A percentile compares a stretch with the other conserved stretches of the same genome.
Evolutionary conservation across 2,797 vertebrate species (phyloP).

Genomic region (Cossypha caffra): DNA sequence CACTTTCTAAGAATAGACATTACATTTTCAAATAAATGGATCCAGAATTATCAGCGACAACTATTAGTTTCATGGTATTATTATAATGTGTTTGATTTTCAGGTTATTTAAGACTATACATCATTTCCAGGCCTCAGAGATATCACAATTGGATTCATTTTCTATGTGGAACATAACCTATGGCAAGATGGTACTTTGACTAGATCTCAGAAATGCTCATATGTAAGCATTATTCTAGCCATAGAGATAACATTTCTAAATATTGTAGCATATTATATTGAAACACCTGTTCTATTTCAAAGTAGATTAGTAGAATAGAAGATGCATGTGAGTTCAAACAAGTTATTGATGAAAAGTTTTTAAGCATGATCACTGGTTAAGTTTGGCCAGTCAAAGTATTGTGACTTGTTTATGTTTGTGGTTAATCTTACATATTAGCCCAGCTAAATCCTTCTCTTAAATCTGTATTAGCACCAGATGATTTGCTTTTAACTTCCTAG

Average conservation of each 20-base stretch:
- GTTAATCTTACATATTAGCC: background rate
- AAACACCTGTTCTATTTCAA: background rate
- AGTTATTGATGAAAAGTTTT: background rate
- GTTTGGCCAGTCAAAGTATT: background rate
- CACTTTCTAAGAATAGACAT: background rate
- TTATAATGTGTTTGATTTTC: background rate
- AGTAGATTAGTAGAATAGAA: background rate
- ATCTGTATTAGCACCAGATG: background rate
- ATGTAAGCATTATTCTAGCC: conserved; percentile 3
- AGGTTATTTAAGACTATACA: background rate
- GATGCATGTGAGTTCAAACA: background rate
- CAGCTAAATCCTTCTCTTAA: background rate
- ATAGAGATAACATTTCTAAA: background rate
- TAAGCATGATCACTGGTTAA: background rate
- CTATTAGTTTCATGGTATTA: background rate
- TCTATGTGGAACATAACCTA: conserved; percentile 20
- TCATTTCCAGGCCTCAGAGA: background rate
- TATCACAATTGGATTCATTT: conserved; percentile 25
- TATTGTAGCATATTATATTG: background rate
- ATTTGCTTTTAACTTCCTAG: background rate
- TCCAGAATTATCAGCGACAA: background rate
- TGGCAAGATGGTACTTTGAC: background rate
- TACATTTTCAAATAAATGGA: background rate
- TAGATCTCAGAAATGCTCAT: conserved; percentile 7
- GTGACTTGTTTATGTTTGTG: background rate